Evolutionary conservation across 1,140 invertebrate genomes (phyloP), one percentile per base, ranked within the genome.

Genomic region (Drosophila persimilis): DNA sequence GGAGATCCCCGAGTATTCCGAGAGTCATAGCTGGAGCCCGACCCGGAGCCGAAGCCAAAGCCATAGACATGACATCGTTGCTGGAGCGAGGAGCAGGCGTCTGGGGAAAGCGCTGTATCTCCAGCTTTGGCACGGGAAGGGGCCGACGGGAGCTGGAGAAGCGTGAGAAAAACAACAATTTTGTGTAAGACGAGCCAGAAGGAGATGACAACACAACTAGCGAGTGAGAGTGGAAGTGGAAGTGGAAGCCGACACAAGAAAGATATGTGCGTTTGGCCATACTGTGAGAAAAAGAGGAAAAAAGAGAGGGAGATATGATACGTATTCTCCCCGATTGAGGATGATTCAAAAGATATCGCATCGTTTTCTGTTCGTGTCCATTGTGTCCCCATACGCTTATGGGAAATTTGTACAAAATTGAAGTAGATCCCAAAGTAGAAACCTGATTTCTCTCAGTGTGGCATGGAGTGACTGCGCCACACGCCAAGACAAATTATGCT

Each of bases 401-500:
- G 20, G 1, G 0, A 20, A 17, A 17, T 17, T 17, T 17, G 17
- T 17, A 17, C 17, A 17, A 17, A 17, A 20, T 20, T 20, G 20
- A 20, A 20, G 2, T 2, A 20, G 20, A 20, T 20, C 20, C 1
- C 17, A 17, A 17, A 17, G 17, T 1, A 17, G 17, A 17, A 17
- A 17, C 24, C 24, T 26, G 0, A 11, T 66, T 67, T 69, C 35
- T 26, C 2, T 0, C 35, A 57, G 65, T 69, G 65, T 50, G 4
- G 7, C 44, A 48, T n/a, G 31, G 51, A 64, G 63, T 41, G 54
- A 69, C 47, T 79, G 73, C 69, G 73, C 48, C 81, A 77, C 74
- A 86, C 77, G 81, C 77, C 83, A 86, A 88, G 83, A 86, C 83
- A 86, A 86, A 86, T 86, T 86, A 86, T 88, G 61, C 79, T 86